A percentile compares a stretch with the other conserved stretches of the same genome.
Conservation (phyloP, 2,888 invertebrate species). For the Latrodectus hesperus region DNA sequence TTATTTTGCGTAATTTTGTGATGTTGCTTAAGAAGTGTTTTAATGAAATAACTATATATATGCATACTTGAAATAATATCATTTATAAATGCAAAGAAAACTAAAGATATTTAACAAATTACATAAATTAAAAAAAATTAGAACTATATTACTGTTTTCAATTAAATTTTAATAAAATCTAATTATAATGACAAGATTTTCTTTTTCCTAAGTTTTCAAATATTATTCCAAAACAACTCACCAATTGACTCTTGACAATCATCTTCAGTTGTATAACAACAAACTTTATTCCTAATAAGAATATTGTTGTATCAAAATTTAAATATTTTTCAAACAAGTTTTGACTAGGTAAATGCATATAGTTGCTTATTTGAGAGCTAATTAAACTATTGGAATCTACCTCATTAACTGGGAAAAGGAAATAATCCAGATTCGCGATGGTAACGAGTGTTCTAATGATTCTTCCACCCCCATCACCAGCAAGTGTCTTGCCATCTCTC, state of each 20-base stretch:
- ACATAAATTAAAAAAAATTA: too few species aligned
- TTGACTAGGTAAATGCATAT: background rate
- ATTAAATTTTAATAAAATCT: too few species aligned
- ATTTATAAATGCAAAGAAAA: too few species aligned
- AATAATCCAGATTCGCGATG: background rate
- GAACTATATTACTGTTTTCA: too few species aligned
- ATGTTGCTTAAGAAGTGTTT: too few species aligned
- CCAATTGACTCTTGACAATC: background rate
- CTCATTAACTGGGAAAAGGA: background rate
- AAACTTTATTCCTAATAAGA: background rate
- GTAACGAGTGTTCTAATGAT: constrained; percentile 1
- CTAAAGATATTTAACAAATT: too few species aligned
- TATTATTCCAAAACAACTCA: too few species aligned
- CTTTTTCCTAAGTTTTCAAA: too few species aligned
- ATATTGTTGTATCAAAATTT: background rate
- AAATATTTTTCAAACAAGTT: background rate
- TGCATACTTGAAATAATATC: too few species aligned
- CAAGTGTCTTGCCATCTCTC: background rate
- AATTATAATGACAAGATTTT: too few species aligned
- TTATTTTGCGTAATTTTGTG: too few species aligned
- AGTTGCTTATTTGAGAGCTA: background rate
- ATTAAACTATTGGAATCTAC: background rate
- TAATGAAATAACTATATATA: too few species aligned
- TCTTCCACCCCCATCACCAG: background rate
- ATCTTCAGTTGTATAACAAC: background rate